Percentiles rank a stretch among this genome's conserved stretches.
Conservation (phyloP, 2,888 invertebrate genomes). For the Drosophila melanosoma region DNA sequence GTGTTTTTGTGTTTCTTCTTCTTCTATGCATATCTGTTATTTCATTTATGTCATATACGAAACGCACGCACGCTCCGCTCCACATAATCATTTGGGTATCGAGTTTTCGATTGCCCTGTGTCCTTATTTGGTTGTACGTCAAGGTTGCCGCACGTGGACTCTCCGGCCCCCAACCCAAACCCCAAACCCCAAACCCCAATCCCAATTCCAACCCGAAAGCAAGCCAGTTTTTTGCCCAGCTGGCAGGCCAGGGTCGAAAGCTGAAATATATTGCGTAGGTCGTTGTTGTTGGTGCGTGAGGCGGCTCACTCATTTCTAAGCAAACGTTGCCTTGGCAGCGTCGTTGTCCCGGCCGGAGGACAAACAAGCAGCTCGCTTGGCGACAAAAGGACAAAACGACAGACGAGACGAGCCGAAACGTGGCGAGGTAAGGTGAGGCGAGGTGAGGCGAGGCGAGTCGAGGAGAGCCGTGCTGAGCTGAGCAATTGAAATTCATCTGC, state of each 20-base stretch:
- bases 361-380: constrained; percentile 43
- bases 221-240: constrained; percentile 9
- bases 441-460: constrained; percentile 7
- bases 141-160: constrained; percentile 61
- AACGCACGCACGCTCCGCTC: constrained; percentile 65
- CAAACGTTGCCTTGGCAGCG: constrained; percentile 68
- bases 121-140: constrained; percentile 40
- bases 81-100: constrained; percentile 56
- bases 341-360: constrained; percentile 60
- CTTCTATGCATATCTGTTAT: constrained; percentile 45
- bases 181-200: not conserved
- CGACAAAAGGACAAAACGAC: constrained; percentile 22
- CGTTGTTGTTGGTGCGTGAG: constrained; percentile 60
- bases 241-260: constrained; percentile 62
- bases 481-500: constrained; percentile 78
- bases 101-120: constrained; percentile 35
- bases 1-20: not conserved
- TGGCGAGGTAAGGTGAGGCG: constrained; percentile 1
- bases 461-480: not conserved
- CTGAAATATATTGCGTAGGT: constrained; percentile 79
- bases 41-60: constrained; percentile 71
- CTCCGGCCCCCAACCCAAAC: constrained; percentile 1
- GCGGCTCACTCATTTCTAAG: constrained; percentile 58
- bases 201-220: constrained; percentile 5
- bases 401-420: not conserved